phyloP scores from a whole-genome alignment of 64 coral and sea anemone genomes.

The Acropora yongei region DNA sequence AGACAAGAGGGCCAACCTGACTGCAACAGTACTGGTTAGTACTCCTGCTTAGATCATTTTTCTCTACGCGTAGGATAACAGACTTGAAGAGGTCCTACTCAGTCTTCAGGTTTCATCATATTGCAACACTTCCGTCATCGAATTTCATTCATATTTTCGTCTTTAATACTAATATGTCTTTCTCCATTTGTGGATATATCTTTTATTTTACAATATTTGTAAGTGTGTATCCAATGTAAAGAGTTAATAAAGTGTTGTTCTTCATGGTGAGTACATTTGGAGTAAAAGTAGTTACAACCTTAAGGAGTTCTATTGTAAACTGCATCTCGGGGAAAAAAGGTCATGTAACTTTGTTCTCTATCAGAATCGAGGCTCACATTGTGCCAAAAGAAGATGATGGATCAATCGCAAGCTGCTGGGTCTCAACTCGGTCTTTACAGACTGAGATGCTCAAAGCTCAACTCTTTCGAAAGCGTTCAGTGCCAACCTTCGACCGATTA shows the following conservation, averaged over 20 bases:
- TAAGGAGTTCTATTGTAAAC: too few species aligned
- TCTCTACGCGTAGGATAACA: background rate
- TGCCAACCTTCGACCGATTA: slow-evolving; percentile 60
- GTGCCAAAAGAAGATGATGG: slow-evolving; percentile 31
- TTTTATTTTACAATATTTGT: too few species aligned
- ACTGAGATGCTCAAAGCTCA: slow-evolving; percentile 26
- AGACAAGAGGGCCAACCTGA: slow-evolving; percentile 26
- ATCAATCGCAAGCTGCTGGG: background rate
- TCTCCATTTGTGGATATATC: too few species aligned
- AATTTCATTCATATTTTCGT: background rate
- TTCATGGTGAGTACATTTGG: too few species aligned
- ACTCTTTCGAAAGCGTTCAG: slow-evolving; percentile 52
- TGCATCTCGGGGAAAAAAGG: too few species aligned
- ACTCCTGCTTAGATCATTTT: background rate
- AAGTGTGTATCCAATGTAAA: too few species aligned
- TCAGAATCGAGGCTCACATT: slow-evolving; percentile 21
- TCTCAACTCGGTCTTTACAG: slow-evolving; percentile 26
- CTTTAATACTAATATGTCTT: background rate
- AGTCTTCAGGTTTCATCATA: background rate
- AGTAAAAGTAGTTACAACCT: too few species aligned
- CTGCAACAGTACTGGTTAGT: slow-evolving; percentile 45
- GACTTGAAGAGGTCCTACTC: background rate
- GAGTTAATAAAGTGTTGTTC: too few species aligned
- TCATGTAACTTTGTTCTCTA: background rate
- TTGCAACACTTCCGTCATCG: background rate